phyloP scores from a whole-genome alignment of 2,113 vertebrate species.

The Colaptes auratus region DNA sequence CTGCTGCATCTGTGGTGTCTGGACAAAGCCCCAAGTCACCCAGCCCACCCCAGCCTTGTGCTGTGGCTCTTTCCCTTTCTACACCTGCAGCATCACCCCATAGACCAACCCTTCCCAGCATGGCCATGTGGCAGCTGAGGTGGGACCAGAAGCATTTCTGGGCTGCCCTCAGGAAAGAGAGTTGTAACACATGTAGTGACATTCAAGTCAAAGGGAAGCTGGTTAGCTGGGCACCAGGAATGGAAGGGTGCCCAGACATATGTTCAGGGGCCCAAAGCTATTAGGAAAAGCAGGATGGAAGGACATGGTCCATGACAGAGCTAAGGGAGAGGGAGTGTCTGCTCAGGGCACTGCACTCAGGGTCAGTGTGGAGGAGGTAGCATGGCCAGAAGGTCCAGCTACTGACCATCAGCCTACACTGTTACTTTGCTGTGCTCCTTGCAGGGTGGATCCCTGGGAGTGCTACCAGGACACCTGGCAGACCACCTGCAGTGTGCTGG shows the following conservation, averaged over 20 bases:
- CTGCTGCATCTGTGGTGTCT: background rate
- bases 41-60: background rate
- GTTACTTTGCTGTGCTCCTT: background rate
- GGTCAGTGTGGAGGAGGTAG: background rate
- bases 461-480: slow-evolving; percentile 99
- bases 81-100: background rate
- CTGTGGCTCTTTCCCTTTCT: background rate
- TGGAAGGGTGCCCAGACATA: background rate
- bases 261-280: background rate
- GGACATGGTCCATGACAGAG: background rate
- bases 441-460: slow-evolving; percentile 97
- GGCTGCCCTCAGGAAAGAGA: background rate
- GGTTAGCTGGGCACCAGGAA: background rate
- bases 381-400: background rate
- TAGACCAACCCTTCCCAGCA: background rate
- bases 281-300: background rate
- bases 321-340: accelerated
- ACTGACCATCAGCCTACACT: background rate
- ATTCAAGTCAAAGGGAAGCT: background rate
- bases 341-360: background rate
- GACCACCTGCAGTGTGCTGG: slow-evolving; percentile 95
- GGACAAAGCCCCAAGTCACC: background rate
- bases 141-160: background rate
- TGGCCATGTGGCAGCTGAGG: background rate
- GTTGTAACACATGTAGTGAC: accelerated